These are phyloP conservation scores for Gymnodraco acuticeps DNA, from an alignment of 2,797 vertebrate genomes.

Conservation along the genomic window DNA sequence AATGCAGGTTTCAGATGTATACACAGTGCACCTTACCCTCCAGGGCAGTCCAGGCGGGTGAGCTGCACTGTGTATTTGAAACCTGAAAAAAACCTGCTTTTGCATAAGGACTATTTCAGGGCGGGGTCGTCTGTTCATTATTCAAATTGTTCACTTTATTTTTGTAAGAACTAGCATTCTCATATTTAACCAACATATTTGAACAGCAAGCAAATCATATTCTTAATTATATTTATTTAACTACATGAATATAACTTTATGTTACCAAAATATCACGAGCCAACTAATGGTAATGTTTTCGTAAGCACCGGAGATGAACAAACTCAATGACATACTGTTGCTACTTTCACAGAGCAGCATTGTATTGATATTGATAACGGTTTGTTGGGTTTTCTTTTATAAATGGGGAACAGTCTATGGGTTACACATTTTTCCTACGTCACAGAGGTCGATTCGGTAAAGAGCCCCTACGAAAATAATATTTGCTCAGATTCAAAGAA, in stretches of 20 bases:
- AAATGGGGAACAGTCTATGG: background rate
- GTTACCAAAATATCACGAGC: background rate
- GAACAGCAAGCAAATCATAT: too few species aligned
- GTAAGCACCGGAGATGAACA: background rate
- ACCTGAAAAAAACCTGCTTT: conserved; percentile 13
- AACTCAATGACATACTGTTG: background rate
- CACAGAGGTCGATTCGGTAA: conserved; percentile 21
- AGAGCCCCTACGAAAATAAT: background rate
- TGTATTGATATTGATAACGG: too few species aligned
- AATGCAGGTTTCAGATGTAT: background rate
- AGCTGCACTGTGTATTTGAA: too few species aligned
- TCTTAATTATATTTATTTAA: background rate
- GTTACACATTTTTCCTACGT: conserved; percentile 4
- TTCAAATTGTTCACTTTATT: background rate
- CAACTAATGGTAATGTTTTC: background rate
- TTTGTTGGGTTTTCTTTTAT: background rate
- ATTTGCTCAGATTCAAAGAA: background rate
- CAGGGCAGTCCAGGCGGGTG: too few species aligned
- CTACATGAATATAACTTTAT: background rate
- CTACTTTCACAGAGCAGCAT: background rate
- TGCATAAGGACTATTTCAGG: conserved; percentile 30
- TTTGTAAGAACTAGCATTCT: background rate
- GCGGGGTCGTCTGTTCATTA: conserved; percentile 28
- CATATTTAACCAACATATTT: background rate
- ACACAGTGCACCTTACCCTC: too few species aligned